Base-by-base conservation (phyloP, 2,113 vertebrate genomes). In the Passer domesticus region DNA sequence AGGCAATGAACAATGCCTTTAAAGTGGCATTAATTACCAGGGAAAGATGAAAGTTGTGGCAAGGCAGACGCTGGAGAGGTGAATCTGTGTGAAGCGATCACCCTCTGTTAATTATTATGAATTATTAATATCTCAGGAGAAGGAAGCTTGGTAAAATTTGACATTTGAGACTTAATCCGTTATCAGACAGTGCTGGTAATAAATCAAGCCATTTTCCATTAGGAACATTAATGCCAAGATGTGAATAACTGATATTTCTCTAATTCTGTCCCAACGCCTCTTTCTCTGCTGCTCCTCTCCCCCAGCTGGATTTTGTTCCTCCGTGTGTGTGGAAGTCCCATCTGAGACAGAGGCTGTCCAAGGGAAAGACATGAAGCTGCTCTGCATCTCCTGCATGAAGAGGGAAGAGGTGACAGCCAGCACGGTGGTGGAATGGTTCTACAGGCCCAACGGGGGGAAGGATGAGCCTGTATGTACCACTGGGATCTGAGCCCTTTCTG, bases 351-450 rank as follows among this genome's bases (percentile, higher is more conserved):
- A 99, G 69, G 99, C 98, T 1, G 98, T 99, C 37, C 95, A 99
- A 78, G 99, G 99, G 30, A 97, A 30, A 0, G n/a, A 97, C 92
- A 99, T 98, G 98, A 99, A 98, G 96, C 97, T 99, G 31, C 98
- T 98, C 74, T 99, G 99, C 95, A 99, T 99, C 96, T 98, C 98
- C 93, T 99, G 99, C 93, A 97, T 99, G 98, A 99, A 97, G 96
- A 98, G 99, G 91, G 99, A 99, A 86, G 99, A 99, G 94, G 98
- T 99, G 70, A 98, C 95, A 39, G 97, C 98, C 79, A 97, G 60
- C 76, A 99, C 99, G 0, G 88, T 69, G 75, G 99, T 99, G 89
- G 95, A 98, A 21, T 99, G 99, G 99, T 99, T 96, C 98, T 99
- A 98, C 96, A 97, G 84, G 63, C 95, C 98, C 0, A 90, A 96